phyloP scores from a whole-genome alignment of 2,888 invertebrate genomes.

The Cheilosia grossa region DNA sequence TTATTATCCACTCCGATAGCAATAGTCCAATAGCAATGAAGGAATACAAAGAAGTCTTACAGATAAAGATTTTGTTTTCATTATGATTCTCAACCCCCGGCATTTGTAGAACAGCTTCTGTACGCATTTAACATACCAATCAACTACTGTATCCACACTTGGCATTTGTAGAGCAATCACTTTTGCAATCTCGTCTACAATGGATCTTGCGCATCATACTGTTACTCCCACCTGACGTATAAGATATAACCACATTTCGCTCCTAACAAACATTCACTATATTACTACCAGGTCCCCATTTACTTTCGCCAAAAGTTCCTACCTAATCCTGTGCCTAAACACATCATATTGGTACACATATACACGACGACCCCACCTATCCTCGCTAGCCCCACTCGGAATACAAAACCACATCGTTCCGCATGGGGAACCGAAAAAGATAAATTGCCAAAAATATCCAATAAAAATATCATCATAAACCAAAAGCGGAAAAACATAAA shows the following conservation, averaged over 20 bases:
- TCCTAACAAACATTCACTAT: constrained; percentile 42
- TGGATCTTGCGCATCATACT: constrained; percentile 36
- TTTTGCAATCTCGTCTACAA: constrained; percentile 33
- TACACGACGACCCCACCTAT: neutral
- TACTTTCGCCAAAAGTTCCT: neutral
- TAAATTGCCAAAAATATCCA: constrained; percentile 76
- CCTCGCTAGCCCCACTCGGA: constrained; percentile 41
- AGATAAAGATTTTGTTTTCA: too few species aligned
- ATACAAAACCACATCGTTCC: constrained; percentile 74
- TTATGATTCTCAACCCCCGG: too few species aligned
- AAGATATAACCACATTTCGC: constrained; percentile 23
- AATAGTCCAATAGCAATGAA: too few species aligned
- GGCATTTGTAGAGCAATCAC: constrained; percentile 1
- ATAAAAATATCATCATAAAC: constrained; percentile 76
- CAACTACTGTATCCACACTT: too few species aligned
- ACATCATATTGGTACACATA: neutral
- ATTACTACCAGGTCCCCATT: constrained; percentile 43
- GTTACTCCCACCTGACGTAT: constrained; percentile 55
- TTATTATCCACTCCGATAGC: too few species aligned
- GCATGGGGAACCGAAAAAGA: constrained; percentile 74
- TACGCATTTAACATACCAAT: too few species aligned
- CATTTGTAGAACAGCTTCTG: too few species aligned
- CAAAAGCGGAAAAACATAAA: constrained; percentile 76
- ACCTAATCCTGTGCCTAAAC: neutral
- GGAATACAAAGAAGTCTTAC: too few species aligned